Evolutionary conservation across 2,113 vertebrate species (phyloP).

Genomic region (Hystrix brachyura): DNA sequence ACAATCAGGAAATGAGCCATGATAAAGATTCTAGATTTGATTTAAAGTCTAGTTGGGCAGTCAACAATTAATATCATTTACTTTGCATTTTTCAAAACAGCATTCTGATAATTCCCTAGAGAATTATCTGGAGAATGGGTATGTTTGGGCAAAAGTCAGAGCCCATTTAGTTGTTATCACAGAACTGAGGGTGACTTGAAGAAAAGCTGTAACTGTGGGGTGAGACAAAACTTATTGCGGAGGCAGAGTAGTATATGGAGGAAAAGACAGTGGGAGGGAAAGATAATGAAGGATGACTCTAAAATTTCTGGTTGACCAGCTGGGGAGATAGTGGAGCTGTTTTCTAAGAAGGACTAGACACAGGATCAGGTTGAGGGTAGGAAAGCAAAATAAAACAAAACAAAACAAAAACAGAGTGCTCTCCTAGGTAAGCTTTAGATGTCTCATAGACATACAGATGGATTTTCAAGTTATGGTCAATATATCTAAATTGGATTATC

Average conservation of each 20-base stretch:
- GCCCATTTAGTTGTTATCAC: neutral
- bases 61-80: neutral
- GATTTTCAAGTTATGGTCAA: neutral
- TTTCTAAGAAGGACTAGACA: neutral
- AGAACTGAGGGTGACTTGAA: neutral
- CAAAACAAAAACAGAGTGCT: neutral
- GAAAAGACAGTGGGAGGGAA: neutral
- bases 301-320: neutral
- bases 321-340: neutral
- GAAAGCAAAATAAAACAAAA: neutral
- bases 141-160: neutral
- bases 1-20: neutral
- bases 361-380: neutral
- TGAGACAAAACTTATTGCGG: neutral
- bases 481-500: neutral
- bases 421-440: neutral
- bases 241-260: neutral
- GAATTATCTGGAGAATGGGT: neutral
- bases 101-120: neutral
- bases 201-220: neutral
- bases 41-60: neutral
- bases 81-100: neutral
- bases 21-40: neutral
- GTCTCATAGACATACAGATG: neutral
- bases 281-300: neutral